Percentiles rank a stretch among this genome's conserved stretches.
phyloP scores from a whole-genome alignment of 2,888 invertebrate species.

The Melanchra persicariae region DNA sequence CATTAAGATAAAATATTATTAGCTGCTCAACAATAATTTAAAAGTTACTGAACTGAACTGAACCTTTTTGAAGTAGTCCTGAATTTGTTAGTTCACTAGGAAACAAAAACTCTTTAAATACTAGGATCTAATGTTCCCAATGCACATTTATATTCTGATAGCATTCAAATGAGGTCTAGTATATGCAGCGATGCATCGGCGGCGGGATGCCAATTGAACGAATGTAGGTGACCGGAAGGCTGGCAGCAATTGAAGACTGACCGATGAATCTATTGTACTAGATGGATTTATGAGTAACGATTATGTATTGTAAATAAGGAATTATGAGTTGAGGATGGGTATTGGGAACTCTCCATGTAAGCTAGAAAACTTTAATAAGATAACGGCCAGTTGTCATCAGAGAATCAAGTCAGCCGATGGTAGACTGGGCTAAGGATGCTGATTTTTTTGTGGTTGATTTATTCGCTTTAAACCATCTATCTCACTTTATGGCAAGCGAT shows the following conservation, averaged over 20 bases:
- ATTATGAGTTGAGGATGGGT: not conserved
- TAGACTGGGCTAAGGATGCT: not conserved
- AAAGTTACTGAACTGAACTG: not conserved
- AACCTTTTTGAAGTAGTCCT: too few relatives aligned
- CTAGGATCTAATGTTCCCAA: not conserved
- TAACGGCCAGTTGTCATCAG: not conserved
- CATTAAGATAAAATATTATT: too few relatives aligned
- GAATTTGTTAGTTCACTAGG: too few relatives aligned
- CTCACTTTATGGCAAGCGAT: too few relatives aligned
- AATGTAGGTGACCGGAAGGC: slow-evolving; percentile 63
- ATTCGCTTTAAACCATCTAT: too few relatives aligned
- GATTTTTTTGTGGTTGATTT: too few relatives aligned
- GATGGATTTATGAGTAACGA: slow-evolving; percentile 38
- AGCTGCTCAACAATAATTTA: too few relatives aligned
- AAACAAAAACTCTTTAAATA: too few relatives aligned
- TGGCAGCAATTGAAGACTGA: slow-evolving; percentile 45
- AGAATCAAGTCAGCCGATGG: not conserved
- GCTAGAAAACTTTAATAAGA: not conserved
- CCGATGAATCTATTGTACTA: slow-evolving; percentile 37
- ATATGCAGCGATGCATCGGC: slow-evolving; percentile 35
- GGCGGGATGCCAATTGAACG: slow-evolving; percentile 57
- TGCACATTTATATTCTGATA: slow-evolving; percentile 8
- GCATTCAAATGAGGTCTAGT: slow-evolving; percentile 19
- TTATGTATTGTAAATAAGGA: slow-evolving; percentile 27
- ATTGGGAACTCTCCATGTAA: not conserved